Conservation (phyloP, 2,113 vertebrate species). For the Ptilonorhynchus violaceus region DNA sequence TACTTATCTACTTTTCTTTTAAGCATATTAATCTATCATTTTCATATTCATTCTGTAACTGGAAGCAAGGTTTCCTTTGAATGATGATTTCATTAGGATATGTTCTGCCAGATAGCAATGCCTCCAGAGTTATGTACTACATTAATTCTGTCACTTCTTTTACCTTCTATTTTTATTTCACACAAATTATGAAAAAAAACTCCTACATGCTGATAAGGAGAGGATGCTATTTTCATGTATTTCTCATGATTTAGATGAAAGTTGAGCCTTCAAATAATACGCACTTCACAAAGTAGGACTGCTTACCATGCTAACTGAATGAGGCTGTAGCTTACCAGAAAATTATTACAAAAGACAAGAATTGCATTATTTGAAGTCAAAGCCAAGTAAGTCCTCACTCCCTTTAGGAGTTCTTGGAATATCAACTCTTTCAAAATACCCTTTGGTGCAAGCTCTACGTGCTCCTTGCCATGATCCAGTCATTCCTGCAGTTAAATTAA, state of each 20-base stretch:
- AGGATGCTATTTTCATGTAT: neutral
- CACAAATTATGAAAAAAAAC: neutral
- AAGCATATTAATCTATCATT: conserved; percentile 8
- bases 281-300: neutral
- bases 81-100: conserved; percentile 58
- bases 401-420: neutral
- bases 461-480: neutral
- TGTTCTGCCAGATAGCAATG: neutral
- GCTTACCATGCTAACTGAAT: neutral
- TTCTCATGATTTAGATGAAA: neutral
- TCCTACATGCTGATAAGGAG: neutral
- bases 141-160: conserved; percentile 40
- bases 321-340: neutral
- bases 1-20: neutral
- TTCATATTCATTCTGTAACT: conserved; percentile 15
- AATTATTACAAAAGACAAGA: neutral
- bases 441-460: neutral
- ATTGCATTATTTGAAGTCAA: neutral
- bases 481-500: neutral
- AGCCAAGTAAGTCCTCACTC: neutral
- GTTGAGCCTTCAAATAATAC: neutral
- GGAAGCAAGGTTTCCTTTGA: conserved; percentile 24
- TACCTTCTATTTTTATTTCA: conserved; percentile 2
- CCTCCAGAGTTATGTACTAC: neutral
- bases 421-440: neutral